Evolutionary conservation across 2,113 vertebrate species (phyloP), one percentile per base, ranked within the genome.

Genomic region (Toxotes jaculatrix): DNA sequence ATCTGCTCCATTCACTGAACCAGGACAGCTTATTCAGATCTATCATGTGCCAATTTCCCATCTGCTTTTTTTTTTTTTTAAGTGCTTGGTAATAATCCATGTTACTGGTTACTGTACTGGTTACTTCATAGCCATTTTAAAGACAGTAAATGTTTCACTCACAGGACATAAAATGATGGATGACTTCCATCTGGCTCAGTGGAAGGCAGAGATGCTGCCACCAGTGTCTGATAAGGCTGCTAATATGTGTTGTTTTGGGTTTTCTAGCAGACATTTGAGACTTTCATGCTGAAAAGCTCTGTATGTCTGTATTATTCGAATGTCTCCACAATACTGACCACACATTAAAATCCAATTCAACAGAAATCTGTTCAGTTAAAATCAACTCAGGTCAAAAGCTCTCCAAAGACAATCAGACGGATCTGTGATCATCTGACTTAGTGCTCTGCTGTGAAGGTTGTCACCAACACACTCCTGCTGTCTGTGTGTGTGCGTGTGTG

Each of bases 1-100:
- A 84, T 85, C 67, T 82, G 86, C 27, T 80, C 87, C 77, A 83
- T 80, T 86, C 69, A 78, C 61, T 53, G 70, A 86, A 84, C 65
- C 74, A 71, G 84, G 77, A 69, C 77, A 83, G 81, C 64, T 80
- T 67, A 78, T 64, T 74, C 57, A 69, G 7, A 79, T 81, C 59
- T 43, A 23, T 70, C 53, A 51, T 57, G 13, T 66, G 59, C 21
- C 64, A 36, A 43, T 34, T 59, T 9, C 27, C 67, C 65, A 77
- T 47, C 74, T 81, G 78, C 59, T 74, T 63, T 57, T 49, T 51
- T 47, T 49, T 13, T 17, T 64, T 34, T 71, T 27, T 36, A 57
- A n/a, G 36, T 7, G 21, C 21, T 71, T 23, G 5, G 12, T 11
- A 66, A 60, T 40, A 75, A 38, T 27, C 5, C 17, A 14, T 42